phyloP scores from a whole-genome alignment of 2,888 invertebrate species.

The Spodoptera picta region DNA sequence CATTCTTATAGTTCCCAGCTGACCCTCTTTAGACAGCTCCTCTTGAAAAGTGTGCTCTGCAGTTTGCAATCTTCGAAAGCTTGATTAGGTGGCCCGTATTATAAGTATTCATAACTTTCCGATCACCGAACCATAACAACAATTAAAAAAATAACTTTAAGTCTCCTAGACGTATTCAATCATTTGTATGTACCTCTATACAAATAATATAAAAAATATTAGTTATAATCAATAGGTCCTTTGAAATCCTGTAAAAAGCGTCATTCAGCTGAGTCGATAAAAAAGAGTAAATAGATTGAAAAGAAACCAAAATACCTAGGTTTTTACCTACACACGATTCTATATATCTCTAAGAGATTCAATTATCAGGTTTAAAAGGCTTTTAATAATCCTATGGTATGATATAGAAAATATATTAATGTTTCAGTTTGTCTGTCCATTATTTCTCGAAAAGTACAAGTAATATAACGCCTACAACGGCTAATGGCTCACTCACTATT shows the following conservation, averaged over 20 bases:
- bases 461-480: no score
- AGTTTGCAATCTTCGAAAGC: no score
- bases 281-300: conserved; percentile 8
- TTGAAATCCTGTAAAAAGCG: conserved; percentile 1
- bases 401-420: neutral
- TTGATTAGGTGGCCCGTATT: no score
- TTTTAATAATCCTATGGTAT: conserved; percentile 10
- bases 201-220: neutral
- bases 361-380: conserved; percentile 26
- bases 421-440: neutral
- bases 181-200: conserved; percentile 1
- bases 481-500: neutral
- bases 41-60: no score
- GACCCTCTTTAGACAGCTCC: no score
- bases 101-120: no score
- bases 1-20: no score
- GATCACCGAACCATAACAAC: no score
- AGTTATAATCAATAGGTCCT: neutral
- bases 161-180: neutral
- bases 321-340: neutral
- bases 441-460: no score
- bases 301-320: neutral
- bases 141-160: no score
- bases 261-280: neutral
- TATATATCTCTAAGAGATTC: conserved; percentile 17